Base-by-base conservation (phyloP, 2,797 vertebrate species). In the Borostomias antarcticus region DNA sequence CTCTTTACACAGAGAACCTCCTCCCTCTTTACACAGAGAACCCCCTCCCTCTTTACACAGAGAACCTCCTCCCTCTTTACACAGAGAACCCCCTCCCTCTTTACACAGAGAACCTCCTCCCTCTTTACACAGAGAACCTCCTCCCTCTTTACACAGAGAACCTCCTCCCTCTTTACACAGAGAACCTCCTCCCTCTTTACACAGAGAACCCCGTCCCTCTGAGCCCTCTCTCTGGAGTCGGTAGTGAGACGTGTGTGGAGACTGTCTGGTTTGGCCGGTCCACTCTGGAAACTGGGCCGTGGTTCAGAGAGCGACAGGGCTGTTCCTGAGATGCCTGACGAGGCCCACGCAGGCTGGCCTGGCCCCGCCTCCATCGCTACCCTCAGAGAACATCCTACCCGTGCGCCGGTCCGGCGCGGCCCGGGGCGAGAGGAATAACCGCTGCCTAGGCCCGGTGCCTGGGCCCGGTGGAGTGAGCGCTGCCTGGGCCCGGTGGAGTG, bases 401-500 rank as follows among this genome's bases (percentile, higher is more conserved):
- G n/a, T n/a, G n/a, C n/a, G n/a, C n/a, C n/a, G n/a, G n/a, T n/a
- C n/a, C n/a, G n/a, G n/a, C n/a, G n/a, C n/a, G n/a, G n/a, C n/a
- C n/a, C n/a, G n/a, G n/a, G n/a, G 23, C 6, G 58, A 25, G 32
- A 67, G 60, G 63, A 68, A 48, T 54, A 57, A 64, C 69, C 68
- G 68, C 67, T 61, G 66, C n/a, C 52, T 63, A 47, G 73, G 35
- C 51, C 58, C 71, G 74, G 78, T 76, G 78, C 72, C 68, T 73
- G 73, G 67, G 73, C 74, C 84, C 79, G 62, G 76, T 77, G 71
- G 82, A 81, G 74, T 60, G 43, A 59, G 60, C 50, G 1, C 32
- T 32, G 43, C 67, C 52, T 26, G 67, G 66, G 63, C 69, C 74
- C 60, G 28, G 80, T 79, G 75, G 60, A 40, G 76, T 60, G 43